Base-by-base conservation (phyloP, 2,113 vertebrate species). In the Hemichromis elongatus region DNA sequence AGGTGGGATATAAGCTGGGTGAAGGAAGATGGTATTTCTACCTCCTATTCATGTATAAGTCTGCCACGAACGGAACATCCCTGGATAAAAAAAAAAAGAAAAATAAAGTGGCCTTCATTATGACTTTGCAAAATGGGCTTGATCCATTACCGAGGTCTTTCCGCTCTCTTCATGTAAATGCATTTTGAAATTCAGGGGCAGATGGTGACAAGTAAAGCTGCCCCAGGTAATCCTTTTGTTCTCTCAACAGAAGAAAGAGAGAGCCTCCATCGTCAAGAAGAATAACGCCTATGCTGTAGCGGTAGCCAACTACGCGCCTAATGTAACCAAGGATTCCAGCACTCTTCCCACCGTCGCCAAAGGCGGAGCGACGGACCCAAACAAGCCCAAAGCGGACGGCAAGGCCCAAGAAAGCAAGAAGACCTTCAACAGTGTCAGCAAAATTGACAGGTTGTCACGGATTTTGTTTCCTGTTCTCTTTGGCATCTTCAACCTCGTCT, bases 401-500 rank as follows among this genome's bases (percentile, higher is more conserved):
- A 99, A 99, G 91, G 96, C 95, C 24, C 96, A 95, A 0, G 99
- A 99, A 78, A 97, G 96, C 90, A 99, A 99, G 97, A 99, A 99
- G 96, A 98, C 98, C 11, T 99, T 99, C 96, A 99, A 99, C 96
- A 99, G 98, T 11, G 99, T 99, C 77, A 99, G 99, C 96, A 99
- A 98, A 97, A 99, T 99, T 85, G 99, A 99, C 96, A 96, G 99
- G 95, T 98, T 99, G 96, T 99, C 99, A 89, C 97, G 99, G 94
- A 97, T 99, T 97, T 97, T 99, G 91, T 99, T 99, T 92, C 99
- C 99, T 5, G 97, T 99, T 90, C 97, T 99, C 91, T 99, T 99
- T 89, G 97, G 98, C 89, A 96, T 95, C 84, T 99, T 99, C 93
- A 99, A 99, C 94, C 96, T 99, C 79, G 98, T 99, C 85, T 99